These are phyloP conservation scores for Oenanthe oenanthe DNA, from an alignment of 2,113 vertebrate species.

Conservation along the genomic window DNA sequence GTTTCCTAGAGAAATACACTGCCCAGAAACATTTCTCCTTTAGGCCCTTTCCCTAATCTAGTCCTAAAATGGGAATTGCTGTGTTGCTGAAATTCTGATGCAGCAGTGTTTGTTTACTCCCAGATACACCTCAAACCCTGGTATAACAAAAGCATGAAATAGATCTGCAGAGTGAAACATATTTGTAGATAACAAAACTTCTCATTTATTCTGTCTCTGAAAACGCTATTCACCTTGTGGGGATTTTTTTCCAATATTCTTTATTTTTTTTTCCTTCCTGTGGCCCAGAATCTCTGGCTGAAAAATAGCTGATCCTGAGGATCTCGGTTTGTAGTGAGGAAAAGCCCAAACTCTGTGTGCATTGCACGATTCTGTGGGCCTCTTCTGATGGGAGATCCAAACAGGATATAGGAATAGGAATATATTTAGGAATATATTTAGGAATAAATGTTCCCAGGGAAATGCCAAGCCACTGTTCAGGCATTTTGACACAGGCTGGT, in stretches of 20 bases:
- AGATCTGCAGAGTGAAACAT: background rate
- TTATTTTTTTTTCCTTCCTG: background rate
- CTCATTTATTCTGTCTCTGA: background rate
- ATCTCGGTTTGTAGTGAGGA: rapidly evolving
- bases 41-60: background rate
- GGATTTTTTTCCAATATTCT: background rate
- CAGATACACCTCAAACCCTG: background rate
- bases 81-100: background rate
- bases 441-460: background rate
- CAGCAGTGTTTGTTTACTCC: background rate
- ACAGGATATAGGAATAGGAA: too few relatives aligned
- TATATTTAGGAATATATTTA: too few relatives aligned
- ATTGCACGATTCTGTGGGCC: background rate
- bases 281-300: background rate
- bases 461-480: background rate
- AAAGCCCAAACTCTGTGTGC: background rate
- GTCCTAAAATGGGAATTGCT: background rate
- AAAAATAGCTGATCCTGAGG: background rate
- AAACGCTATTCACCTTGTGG: background rate
- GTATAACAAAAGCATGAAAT: constrained; percentile 19
- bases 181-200: background rate
- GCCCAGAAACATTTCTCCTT: background rate
- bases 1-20: background rate
- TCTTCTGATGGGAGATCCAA: background rate
- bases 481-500: background rate